Conservation (phyloP, 2,888 invertebrate genomes). For the Palloptera scutellata region DNA sequence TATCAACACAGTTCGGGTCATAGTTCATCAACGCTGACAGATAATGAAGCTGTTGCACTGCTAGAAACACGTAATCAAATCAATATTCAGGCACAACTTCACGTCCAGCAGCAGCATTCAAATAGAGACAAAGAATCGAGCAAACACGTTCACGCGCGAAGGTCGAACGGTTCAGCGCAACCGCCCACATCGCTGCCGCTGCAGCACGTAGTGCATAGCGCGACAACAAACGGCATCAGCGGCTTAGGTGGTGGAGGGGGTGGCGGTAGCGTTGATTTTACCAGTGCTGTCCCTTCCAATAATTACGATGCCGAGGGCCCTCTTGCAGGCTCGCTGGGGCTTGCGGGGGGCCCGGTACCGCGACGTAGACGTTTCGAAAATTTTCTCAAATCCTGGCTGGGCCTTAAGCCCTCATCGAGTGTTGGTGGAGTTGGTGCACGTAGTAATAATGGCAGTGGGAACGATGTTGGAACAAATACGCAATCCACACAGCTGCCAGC, state of each 20-base stretch:
- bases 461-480: conserved; percentile 11
- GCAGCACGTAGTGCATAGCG: conserved; percentile 26
- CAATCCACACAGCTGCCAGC: conserved; percentile 45
- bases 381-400: conserved; percentile 62
- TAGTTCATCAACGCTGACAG: conserved; percentile 43
- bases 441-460: conserved; percentile 6
- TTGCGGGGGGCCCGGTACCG: conserved; percentile 58
- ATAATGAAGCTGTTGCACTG: conserved; percentile 61
- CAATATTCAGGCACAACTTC: conserved; percentile 54
- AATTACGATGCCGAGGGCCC: conserved; percentile 50
- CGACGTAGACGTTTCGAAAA: conserved; percentile 62
- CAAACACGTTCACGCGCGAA: background rate
- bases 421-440: conserved; percentile 13
- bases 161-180: conserved; percentile 16
- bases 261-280: conserved; percentile 8
- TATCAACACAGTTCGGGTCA: conserved; percentile 44
- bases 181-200: conserved; percentile 33
- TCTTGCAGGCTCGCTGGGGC: conserved; percentile 55
- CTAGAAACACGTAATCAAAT: conserved; percentile 60
- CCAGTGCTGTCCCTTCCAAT: conserved; percentile 14
- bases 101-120: conserved; percentile 24
- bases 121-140: background rate
- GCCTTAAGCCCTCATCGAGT: conserved; percentile 54
- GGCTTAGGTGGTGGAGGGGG: conserved; percentile 11
- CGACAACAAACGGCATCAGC: conserved; percentile 7